These are phyloP conservation scores for Frankliniella fusca DNA, from an alignment of 2,888 invertebrate genomes.

Conservation along the genomic window DNA sequence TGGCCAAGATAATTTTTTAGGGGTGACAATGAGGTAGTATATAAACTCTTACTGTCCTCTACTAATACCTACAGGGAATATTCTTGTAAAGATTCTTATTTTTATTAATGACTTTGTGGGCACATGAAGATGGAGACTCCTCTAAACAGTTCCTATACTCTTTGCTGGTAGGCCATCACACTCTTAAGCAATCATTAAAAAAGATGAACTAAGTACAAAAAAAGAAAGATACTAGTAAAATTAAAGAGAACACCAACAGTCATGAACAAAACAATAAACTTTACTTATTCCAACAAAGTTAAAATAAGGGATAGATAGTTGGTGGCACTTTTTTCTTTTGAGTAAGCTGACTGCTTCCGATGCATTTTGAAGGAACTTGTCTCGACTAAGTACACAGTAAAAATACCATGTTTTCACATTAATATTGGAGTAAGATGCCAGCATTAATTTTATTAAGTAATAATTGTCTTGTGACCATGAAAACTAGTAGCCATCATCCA, in stretches of 20 bases:
- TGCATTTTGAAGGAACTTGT: neutral
- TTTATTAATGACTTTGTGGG: neutral
- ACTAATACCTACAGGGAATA: slow-evolving; percentile 12
- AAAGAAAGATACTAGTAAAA: neutral
- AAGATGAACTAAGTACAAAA: neutral
- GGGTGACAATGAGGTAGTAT: neutral
- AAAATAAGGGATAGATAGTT: neutral
- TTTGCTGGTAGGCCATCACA: neutral
- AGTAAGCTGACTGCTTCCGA: neutral
- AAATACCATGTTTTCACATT: neutral
- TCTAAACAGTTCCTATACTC: neutral
- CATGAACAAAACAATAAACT: neutral
- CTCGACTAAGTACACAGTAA: neutral
- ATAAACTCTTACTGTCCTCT: neutral
- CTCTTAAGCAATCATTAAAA: neutral
- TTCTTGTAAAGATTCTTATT: neutral
- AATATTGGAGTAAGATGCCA: neutral
- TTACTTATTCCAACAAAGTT: neutral
- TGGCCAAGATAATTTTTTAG: too few relatives aligned
- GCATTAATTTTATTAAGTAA: neutral
- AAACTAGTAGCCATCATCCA: slow-evolving; percentile 14
- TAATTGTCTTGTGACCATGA: neutral
- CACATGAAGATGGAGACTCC: neutral
- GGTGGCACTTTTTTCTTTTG: slow-evolving; percentile 10
- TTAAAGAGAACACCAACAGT: neutral